These are phyloP conservation scores for Lepidocolaptes lacrymiger DNA, from an alignment of 2,797 vertebrate species.

Conservation along the genomic window DNA sequence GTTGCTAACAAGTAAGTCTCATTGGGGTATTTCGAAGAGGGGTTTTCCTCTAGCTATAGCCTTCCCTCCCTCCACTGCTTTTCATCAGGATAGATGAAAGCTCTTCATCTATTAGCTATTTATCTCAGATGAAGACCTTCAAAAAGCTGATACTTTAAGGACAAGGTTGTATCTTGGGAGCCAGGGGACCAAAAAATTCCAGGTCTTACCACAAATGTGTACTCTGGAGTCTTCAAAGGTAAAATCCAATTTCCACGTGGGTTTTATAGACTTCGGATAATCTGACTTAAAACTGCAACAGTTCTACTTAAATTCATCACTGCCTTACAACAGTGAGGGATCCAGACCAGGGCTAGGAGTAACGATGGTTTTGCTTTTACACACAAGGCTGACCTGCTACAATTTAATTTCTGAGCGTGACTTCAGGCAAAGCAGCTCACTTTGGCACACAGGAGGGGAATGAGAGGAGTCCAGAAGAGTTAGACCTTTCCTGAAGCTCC, in stretches of 20 bases:
- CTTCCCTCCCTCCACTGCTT: background rate
- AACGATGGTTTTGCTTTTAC: background rate
- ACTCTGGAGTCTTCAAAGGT: slow-evolving; percentile 1
- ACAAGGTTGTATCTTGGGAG: background rate
- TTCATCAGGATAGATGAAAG: background rate
- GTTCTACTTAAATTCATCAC: slow-evolving; percentile 4
- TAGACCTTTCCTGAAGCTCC: background rate
- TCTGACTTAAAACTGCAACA: background rate
- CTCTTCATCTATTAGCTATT: background rate
- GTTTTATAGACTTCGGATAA: background rate
- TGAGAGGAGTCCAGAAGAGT: background rate
- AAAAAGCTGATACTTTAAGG: background rate
- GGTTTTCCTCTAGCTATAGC: background rate
- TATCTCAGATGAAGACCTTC: background rate
- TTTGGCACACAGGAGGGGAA: background rate
- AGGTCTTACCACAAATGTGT: background rate
- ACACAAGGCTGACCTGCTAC: background rate
- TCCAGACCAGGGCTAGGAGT: accelerated
- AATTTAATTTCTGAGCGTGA: background rate
- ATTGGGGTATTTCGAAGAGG: background rate
- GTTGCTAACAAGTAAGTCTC: background rate
- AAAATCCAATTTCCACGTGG: background rate
- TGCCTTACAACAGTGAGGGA: background rate
- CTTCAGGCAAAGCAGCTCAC: background rate
- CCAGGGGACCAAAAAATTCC: background rate